phyloP scores from a whole-genome alignment of 2,113 vertebrate genomes.

The Piliocolobus tephrosceles region DNA sequence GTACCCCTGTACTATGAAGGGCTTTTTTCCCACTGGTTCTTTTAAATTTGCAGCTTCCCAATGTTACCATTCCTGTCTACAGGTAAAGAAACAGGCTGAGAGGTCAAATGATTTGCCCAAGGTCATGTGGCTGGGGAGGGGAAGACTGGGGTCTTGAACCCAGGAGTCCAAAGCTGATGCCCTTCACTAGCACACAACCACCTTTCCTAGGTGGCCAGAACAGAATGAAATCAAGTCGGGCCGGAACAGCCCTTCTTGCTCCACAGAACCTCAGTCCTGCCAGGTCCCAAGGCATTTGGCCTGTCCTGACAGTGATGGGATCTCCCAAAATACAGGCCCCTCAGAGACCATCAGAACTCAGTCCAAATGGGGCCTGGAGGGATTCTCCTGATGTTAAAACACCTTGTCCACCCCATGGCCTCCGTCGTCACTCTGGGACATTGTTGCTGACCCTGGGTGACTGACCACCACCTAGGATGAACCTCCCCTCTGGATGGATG shows the following conservation, averaged over 20 bases:
- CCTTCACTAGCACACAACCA: accelerated
- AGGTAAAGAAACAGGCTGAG: neutral
- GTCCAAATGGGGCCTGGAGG: neutral
- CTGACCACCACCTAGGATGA: neutral
- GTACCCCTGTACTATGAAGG: too few species aligned
- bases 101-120: neutral
- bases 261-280: neutral
- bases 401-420: neutral
- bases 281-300: neutral
- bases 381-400: neutral
- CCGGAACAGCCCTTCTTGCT: neutral
- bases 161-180: neutral
- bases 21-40: neutral
- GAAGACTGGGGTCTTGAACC: neutral
- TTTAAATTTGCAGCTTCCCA: too few species aligned
- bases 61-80: too few species aligned
- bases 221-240: too few species aligned
- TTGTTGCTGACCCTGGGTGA: neutral
- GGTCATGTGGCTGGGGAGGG: neutral
- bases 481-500: slow-evolving; percentile 54
- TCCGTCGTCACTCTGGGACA: neutral
- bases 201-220: neutral
- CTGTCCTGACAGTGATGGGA: neutral
- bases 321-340: too few species aligned
- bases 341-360: neutral